Base-by-base conservation (phyloP, 2,888 invertebrate genomes). In the Tetramorium bicarinatum region DNA sequence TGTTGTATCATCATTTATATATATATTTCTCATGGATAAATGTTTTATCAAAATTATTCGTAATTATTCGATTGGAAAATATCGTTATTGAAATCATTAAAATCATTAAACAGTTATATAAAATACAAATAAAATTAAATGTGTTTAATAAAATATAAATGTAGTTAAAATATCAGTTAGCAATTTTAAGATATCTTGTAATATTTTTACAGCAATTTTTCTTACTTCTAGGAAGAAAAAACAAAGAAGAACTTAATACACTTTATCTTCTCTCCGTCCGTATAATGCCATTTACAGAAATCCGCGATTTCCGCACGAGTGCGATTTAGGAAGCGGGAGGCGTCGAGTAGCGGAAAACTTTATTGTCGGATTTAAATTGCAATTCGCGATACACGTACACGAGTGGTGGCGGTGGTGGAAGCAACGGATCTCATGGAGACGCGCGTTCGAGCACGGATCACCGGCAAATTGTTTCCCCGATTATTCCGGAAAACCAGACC, bases 391-490 rank as follows among this genome's bases (percentile, higher is more conserved):
- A 75, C 72, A 61, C 18, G 38, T 34, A 47, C 34, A 29, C 44
- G 25, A 7, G n/a, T 69, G 15, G 15, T 64, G 38, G 29, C 69
- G n/a, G 8, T 47, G n/a, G n/a, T 18, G 62, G 49, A 25, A 44
- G 59, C 47, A 61, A n/a, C 72, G 85, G 54, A 83, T 62, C 75
- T 75, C 47, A 21, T 34, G 64, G 59, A 82, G 64, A 74, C 47
- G 64, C 71, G 76, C 76, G 38, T 18, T 61, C 64, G 56, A 59
- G 71, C 75, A 69, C 84, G 80, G 72, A 49, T 74, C 76, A 67
- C 83, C 87, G 83, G 81, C 83, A 89, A 89, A 89, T 89, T 90
- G 90, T 90, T 90, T 90, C 86, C 74, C 79, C 88, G 87, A 89
- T 90, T 87, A 90, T 88, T 83, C 72, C 67, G 75, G 83, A 75